Percentiles rank a stretch among this genome's conserved stretches.
Evolutionary conservation across 2,797 vertebrate genomes (phyloP).

Genomic region (Lophura swinhoii): DNA sequence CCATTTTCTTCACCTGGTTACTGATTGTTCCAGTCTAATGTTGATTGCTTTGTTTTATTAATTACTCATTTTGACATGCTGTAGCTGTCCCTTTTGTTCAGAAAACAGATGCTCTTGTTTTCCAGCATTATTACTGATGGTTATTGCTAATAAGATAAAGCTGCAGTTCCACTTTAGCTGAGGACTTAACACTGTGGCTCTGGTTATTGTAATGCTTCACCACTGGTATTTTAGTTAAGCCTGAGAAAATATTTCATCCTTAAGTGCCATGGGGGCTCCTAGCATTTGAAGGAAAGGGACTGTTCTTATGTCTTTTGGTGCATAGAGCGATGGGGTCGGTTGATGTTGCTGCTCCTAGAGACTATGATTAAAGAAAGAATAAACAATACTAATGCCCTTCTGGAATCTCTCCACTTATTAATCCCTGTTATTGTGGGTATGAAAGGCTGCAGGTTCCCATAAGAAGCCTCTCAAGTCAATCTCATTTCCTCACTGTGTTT

Average conservation of each 20-base stretch:
- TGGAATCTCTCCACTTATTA: not conserved
- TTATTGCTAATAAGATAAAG: constrained; percentile 66
- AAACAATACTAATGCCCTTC: not conserved
- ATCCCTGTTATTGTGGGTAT: not conserved
- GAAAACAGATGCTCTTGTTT: constrained; percentile 70
- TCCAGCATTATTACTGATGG: constrained; percentile 56
- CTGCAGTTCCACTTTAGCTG: constrained; percentile 11
- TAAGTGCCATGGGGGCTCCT: not conserved
- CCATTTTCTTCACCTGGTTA: constrained; percentile 73
- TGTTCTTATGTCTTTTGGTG: not conserved
- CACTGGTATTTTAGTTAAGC: constrained; percentile 13
- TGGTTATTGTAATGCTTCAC: constrained; percentile 26
- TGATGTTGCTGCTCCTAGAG: not conserved
- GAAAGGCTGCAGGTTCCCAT: not conserved
- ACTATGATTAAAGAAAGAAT: not conserved
- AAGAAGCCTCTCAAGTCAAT: not conserved
- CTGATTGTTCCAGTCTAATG: constrained; percentile 69
- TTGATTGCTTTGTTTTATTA: constrained; percentile 74
- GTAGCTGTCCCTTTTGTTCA: constrained; percentile 68
- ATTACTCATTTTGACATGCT: constrained; percentile 74
- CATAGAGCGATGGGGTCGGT: rapidly evolving
- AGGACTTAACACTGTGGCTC: constrained; percentile 19
- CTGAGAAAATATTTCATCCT: constrained; percentile 14
- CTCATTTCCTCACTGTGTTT: not conserved
- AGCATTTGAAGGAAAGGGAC: not conserved